Evolutionary conservation across 1,140 invertebrate genomes (phyloP).

Genomic region (Homalodisca vitripennis): DNA sequence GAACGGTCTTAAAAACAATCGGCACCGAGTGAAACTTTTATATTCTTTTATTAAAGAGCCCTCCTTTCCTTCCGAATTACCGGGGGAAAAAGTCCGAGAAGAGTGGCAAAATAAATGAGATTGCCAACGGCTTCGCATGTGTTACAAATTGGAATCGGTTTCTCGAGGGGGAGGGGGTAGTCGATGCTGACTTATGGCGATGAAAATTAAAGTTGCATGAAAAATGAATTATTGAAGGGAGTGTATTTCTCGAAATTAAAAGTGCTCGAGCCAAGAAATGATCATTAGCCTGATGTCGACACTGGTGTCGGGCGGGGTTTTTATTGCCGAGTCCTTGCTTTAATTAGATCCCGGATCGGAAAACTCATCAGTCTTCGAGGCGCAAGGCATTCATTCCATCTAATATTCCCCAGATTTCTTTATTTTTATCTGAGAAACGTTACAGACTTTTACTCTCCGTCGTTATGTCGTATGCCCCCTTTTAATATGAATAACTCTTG

Average conservation of each 20-base stretch:
- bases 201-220: constrained; percentile 26
- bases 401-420: background rate
- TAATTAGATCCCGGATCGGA: constrained; percentile 21
- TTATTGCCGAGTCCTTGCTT: constrained; percentile 19
- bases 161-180: background rate
- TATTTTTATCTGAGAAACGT: background rate
- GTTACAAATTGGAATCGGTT: constrained; percentile 23
- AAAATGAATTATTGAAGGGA: constrained; percentile 27
- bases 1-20: too few relatives aligned
- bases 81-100: background rate
- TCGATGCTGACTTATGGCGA: constrained; percentile 21
- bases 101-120: background rate
- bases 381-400: background rate
- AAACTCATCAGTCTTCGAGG: constrained; percentile 8
- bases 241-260: constrained; percentile 26
- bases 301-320: background rate
- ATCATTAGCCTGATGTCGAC: background rate
- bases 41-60: background rate
- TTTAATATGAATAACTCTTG: too few relatives aligned
- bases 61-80: background rate
- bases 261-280: constrained; percentile 7
- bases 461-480: too few relatives aligned
- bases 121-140: background rate
- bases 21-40: background rate
- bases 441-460: background rate